Evolutionary conservation across 1,140 invertebrate species (phyloP).

Genomic region (Chlorops oryzae): DNA sequence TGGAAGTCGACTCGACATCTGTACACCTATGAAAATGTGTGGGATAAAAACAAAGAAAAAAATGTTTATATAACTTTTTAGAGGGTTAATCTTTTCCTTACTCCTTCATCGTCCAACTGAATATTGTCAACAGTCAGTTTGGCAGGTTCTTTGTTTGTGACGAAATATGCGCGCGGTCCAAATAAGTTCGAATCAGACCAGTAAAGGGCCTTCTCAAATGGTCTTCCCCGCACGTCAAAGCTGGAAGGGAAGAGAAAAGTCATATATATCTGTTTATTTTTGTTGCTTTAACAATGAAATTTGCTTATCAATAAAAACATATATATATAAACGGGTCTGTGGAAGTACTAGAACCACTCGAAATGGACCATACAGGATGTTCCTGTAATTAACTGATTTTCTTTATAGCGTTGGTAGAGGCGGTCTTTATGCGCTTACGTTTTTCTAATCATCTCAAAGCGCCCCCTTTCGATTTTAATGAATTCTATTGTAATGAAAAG

Average conservation of each 20-base stretch:
- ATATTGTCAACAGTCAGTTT: slow-evolving; percentile 74
- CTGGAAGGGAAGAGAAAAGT: slow-evolving; percentile 52
- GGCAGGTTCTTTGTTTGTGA: slow-evolving; percentile 66
- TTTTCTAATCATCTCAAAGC: no score
- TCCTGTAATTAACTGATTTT: no score
- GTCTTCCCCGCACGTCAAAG: slow-evolving; percentile 71
- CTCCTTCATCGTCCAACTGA: slow-evolving; percentile 74
- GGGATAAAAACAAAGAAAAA: slow-evolving; percentile 18
- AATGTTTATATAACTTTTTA: slow-evolving; percentile 17
- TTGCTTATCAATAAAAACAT: no score
- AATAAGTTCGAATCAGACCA: slow-evolving; percentile 72
- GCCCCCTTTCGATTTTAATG: no score
- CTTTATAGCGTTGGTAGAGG: no score
- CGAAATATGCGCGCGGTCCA: slow-evolving; percentile 72
- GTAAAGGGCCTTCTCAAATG: slow-evolving; percentile 68
- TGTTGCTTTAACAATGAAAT: no score
- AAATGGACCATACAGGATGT: no score
- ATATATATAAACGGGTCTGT: no score
- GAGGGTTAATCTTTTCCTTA: slow-evolving; percentile 46
- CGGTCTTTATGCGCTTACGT: no score
- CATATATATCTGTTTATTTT: no score
- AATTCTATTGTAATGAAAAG: no score
- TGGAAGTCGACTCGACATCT: slow-evolving; percentile 85
- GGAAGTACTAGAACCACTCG: no score
- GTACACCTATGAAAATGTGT: slow-evolving; percentile 55